phyloP scores from a whole-genome alignment of 2,888 invertebrate genomes.

The Sisyra nigra region DNA sequence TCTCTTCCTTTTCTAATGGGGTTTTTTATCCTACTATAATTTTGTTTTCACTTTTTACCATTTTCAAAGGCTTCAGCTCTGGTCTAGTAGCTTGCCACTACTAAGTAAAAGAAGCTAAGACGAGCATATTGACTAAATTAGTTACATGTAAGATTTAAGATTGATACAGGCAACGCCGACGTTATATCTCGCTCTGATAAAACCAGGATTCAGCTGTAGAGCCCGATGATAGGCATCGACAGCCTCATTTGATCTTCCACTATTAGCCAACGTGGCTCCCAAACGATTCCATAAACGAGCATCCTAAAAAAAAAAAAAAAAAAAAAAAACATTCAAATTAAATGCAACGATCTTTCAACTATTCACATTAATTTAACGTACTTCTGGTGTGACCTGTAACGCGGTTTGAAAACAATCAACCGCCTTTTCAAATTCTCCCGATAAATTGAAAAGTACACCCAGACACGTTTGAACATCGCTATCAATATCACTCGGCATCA shows the following conservation, averaged over 20 bases:
- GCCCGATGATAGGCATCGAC: slow-evolving; percentile 91
- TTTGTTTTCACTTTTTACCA: no score
- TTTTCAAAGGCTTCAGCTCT: no score
- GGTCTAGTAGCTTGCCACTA: no score
- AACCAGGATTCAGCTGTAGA: slow-evolving; percentile 82
- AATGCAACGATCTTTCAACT: neutral
- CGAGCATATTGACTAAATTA: no score
- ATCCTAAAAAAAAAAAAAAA: slow-evolving; percentile 38
- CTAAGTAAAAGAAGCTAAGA: no score
- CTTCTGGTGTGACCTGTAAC: slow-evolving; percentile 61
- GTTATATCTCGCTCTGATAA: slow-evolving; percentile 92
- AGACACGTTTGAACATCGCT: slow-evolving; percentile 76
- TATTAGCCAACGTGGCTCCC: slow-evolving; percentile 94
- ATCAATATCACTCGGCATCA: slow-evolving; percentile 59
- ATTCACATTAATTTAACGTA: slow-evolving; percentile 22
- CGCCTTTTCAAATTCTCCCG: slow-evolving; percentile 89
- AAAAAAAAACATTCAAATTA: neutral
- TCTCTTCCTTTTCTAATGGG: no score
- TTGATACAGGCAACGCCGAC: slow-evolving; percentile 97
- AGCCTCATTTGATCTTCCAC: slow-evolving; percentile 87
- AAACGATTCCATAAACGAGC: slow-evolving; percentile 92
- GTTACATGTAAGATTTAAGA: slow-evolving; percentile 59
- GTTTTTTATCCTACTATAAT: no score
- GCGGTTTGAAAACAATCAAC: slow-evolving; percentile 92
- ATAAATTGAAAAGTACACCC: slow-evolving; percentile 89